Conservation (phyloP, 2,888 invertebrate genomes). For the Atrina japonica region DNA sequence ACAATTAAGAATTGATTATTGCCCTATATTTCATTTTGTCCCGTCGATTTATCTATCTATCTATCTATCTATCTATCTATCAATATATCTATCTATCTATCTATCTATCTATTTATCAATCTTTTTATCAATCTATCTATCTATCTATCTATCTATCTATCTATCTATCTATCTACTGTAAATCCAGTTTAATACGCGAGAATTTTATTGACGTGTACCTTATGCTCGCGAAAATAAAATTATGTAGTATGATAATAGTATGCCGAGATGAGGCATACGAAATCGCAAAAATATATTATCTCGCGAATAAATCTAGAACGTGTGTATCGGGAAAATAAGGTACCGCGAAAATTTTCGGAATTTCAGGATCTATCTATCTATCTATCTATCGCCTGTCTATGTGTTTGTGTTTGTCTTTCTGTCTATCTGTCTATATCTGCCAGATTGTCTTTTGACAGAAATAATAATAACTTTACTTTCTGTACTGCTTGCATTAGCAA, state of each 20-base stretch:
- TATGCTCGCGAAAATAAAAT: constrained; percentile 4
- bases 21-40: background rate
- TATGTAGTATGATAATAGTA: background rate
- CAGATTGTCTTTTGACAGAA: background rate
- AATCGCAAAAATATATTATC: background rate
- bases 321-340: background rate
- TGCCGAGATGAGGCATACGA: constrained; percentile 6
- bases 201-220: background rate
- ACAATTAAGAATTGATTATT: background rate
- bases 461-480: background rate
- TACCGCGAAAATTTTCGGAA: background rate
- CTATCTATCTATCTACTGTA: background rate
- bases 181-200: background rate
- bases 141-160: no score
- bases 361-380: no score
- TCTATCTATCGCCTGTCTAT: no score
- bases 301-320: constrained; percentile 3
- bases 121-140: no score
- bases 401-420: no score
- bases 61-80: no score
- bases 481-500: background rate
- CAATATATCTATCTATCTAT: no score
- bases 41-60: no score
- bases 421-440: no score
- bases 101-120: no score